Percentiles rank a stretch among this genome's conserved stretches.
Conservation (phyloP, 2,113 vertebrate species). For the Morphnarchus princeps region DNA sequence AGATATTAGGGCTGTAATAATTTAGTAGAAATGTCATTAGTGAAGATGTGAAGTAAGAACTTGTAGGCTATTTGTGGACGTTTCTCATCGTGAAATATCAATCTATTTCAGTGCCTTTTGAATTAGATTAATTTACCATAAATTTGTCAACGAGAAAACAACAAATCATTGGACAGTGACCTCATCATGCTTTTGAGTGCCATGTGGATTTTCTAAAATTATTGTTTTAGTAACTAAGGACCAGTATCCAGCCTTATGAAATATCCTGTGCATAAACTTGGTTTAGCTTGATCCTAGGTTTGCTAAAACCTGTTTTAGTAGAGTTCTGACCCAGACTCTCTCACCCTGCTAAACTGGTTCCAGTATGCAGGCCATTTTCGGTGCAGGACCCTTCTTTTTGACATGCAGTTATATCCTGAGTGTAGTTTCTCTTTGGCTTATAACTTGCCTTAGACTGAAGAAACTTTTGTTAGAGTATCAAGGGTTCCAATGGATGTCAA, state of each 20-base stretch:
- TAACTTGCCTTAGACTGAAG: not conserved
- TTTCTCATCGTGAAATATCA: not conserved
- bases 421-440: not conserved
- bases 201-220: not conserved
- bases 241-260: not conserved
- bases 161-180: not conserved
- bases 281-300: not conserved
- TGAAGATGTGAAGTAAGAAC: not conserved
- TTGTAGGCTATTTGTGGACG: not conserved
- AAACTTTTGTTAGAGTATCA: not conserved
- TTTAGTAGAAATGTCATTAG: not conserved
- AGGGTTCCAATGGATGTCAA: not conserved
- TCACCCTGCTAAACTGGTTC: not conserved
- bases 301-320: not conserved
- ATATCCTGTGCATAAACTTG: rapidly evolving
- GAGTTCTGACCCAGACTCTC: not conserved
- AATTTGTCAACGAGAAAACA: not conserved
- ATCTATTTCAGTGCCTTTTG: not conserved
- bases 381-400: not conserved
- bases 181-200: not conserved
- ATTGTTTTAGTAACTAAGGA: not conserved
- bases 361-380: not conserved
- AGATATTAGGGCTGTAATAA: not conserved
- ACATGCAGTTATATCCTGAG: not conserved
- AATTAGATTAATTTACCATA: not conserved